Evolutionary conservation across 2,113 vertebrate species (phyloP).

Genomic region (Microtus oregoni): DNA sequence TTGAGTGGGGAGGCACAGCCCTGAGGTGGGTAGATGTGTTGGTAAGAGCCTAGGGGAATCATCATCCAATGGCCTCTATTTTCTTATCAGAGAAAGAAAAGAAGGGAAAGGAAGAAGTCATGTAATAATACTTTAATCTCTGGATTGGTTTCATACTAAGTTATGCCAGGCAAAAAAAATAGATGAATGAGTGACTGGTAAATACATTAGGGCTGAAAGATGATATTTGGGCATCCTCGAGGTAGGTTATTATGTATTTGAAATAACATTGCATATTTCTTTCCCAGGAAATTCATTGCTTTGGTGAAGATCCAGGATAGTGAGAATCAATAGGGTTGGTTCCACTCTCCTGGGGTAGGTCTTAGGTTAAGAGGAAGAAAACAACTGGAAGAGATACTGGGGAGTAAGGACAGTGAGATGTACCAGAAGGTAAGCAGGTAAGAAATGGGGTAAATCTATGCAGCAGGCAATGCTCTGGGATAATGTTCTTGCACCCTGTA

Average conservation of each 20-base stretch:
- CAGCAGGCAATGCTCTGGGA: background rate
- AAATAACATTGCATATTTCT: background rate
- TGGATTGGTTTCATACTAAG: background rate
- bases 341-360: background rate
- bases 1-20: background rate
- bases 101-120: background rate
- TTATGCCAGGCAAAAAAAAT: background rate
- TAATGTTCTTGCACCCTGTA: no score
- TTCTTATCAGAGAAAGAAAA: background rate
- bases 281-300: background rate
- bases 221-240: background rate
- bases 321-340: background rate
- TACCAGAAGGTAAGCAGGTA: background rate
- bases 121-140: background rate
- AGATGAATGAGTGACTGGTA: background rate
- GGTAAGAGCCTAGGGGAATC: background rate
- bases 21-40: background rate
- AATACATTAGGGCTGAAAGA: background rate
- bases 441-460: background rate
- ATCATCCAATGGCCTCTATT: background rate
- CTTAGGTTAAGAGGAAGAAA: background rate
- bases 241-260: background rate
- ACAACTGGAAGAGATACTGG: background rate
- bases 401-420: background rate
- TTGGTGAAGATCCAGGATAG: background rate